Base-by-base conservation (phyloP, 2,797 vertebrate species). In the Champsocephalus gunnari region DNA sequence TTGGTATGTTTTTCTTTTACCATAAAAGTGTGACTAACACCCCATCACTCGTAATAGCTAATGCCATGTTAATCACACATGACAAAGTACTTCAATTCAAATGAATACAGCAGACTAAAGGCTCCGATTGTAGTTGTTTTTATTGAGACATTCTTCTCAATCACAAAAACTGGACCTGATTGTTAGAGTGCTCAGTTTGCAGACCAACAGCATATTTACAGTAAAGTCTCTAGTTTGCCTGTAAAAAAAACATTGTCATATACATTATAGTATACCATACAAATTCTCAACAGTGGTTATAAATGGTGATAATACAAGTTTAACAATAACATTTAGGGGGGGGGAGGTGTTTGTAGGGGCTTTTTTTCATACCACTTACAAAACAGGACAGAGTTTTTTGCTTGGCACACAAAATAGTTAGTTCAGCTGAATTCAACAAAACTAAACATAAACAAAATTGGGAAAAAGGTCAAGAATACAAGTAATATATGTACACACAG, bases 221-320 rank as follows among this genome's bases (percentile, higher is more conserved):
- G 79, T 85, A 81, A 81, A 87, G 78, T 92, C 89, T 89, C 85
- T 71, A 80, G 86, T 19, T 19, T 19, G 19, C 83, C 66, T 75
- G 87, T 93, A 90, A 88, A 91, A 58, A 91, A 90, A 86, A 83
- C 75, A 87, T 70, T 70, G 70, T 83, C 65, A 80, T 83, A 88
- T 74, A 90, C 77, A 83, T 72, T 73, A 81, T 72, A 84, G 64
- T 76, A 83, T 85, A 86, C 56, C 53, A 82, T 85, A 88, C 79
- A 90, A 88, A 83, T 24, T 57, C 86, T 86, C 60, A 88, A 88
- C 88, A 94, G 93, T 94, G 92, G 93, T 93, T 93, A 92, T 92
- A 91, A 88, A 91, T 83, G 77, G 80, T 84, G 74, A 81, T 79
- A 78, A 86, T 75, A 87, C 53, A 84, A 77, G 78, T 61, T 71